Conservation (phyloP, 2,888 invertebrate species). For the Amblyjoppa fuscipennis region DNA sequence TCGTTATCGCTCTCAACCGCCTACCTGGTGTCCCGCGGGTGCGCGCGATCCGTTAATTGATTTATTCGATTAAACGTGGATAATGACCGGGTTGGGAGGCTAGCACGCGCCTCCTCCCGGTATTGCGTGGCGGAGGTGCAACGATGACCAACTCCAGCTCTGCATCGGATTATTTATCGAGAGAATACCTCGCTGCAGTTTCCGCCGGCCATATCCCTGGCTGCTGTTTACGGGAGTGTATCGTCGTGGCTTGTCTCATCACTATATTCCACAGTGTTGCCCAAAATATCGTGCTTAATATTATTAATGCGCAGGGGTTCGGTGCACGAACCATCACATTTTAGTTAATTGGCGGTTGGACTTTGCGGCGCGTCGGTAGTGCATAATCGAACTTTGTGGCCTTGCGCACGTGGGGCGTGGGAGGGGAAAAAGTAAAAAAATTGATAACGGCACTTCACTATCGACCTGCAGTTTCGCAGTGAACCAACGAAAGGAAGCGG, state of each 20-base stretch:
- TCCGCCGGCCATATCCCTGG: constrained; percentile 18
- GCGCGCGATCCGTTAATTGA: constrained; percentile 79
- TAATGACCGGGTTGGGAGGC: constrained; percentile 73
- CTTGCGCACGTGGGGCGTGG: neutral
- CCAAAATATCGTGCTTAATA: constrained; percentile 39
- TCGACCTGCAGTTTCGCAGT: neutral
- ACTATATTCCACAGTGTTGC: constrained; percentile 20
- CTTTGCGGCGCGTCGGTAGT: constrained; percentile 11
- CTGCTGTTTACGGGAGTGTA: constrained; percentile 27
- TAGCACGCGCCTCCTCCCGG: constrained; percentile 55
- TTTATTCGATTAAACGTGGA: constrained; percentile 80
- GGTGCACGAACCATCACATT: constrained; percentile 31
- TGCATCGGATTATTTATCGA: constrained; percentile 64
- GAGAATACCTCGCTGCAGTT: constrained; percentile 47
- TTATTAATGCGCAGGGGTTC: constrained; percentile 20
- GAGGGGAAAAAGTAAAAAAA: neutral
- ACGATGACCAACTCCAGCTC: constrained; percentile 25
- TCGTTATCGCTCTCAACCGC: constrained; percentile 62
- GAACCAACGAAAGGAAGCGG: neutral
- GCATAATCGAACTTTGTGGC: constrained; percentile 43
- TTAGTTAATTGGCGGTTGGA: constrained; percentile 58
- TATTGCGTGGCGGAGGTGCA: constrained; percentile 34
- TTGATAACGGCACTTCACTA: neutral
- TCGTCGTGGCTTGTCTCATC: constrained; percentile 26
- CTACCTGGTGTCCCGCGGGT: constrained; percentile 39